Percentiles rank a stretch among this genome's conserved stretches.
Conservation (phyloP, 2,888 invertebrate species). For the Nemapogon koenigi region DNA sequence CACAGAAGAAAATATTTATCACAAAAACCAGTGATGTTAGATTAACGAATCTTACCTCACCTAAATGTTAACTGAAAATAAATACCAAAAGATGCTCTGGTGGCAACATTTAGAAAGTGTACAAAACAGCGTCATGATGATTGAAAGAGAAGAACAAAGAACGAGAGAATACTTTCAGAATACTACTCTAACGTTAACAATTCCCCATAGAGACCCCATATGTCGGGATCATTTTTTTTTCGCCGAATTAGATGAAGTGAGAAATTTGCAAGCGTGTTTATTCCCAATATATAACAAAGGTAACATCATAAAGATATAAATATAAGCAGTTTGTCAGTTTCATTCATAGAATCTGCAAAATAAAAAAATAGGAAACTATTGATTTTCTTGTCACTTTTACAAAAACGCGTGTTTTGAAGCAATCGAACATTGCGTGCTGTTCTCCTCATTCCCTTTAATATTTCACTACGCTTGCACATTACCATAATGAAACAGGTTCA, state of each 20-base stretch:
- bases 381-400: too few species aligned
- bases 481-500: neutral
- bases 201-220: conserved; percentile 39
- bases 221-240: conserved; percentile 46
- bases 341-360: too few species aligned
- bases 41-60: conserved; percentile 9
- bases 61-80: conserved; percentile 13
- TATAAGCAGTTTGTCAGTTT: too few species aligned
- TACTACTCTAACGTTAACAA: conserved; percentile 39
- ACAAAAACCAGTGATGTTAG: neutral
- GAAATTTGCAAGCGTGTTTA: conserved; percentile 69
- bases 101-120: conserved; percentile 53
- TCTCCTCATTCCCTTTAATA: neutral
- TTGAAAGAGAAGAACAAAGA: conserved; percentile 46
- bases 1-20: neutral
- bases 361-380: too few species aligned
- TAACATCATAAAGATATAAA: too few species aligned
- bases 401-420: too few species aligned
- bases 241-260: conserved; percentile 62
- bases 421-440: too few species aligned
- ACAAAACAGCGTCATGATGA: conserved; percentile 42
- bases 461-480: neutral
- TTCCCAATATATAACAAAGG: conserved; percentile 68
- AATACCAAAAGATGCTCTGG: conserved; percentile 47
- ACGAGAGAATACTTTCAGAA: conserved; percentile 36